Percentiles rank a stretch among this genome's conserved stretches.
phyloP scores from a whole-genome alignment of 2,888 invertebrate genomes.

The Chaetogeoica ovagalla region DNA sequence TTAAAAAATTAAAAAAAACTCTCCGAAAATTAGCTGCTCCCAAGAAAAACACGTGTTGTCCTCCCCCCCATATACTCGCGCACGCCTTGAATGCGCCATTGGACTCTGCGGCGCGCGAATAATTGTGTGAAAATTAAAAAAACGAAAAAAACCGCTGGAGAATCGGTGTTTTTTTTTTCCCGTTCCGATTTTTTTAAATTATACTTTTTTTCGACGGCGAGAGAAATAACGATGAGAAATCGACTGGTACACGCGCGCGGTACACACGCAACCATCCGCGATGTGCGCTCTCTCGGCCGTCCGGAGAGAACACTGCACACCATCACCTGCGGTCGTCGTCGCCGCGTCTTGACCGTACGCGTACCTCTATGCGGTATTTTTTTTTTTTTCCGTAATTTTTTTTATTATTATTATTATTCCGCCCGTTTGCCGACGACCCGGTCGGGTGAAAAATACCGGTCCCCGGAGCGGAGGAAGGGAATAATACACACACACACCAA shows the following conservation, averaged over 20 bases:
- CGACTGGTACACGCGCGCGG: neutral
- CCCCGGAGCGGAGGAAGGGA: neutral
- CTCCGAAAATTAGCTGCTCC: too few relatives aligned
- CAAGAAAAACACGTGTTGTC: too few relatives aligned
- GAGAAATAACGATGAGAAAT: neutral
- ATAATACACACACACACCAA: neutral
- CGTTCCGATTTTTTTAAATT: too few relatives aligned
- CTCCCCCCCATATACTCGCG: too few relatives aligned
- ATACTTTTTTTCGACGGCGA: neutral
- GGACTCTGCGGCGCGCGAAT: too few relatives aligned
- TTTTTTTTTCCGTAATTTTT: neutral
- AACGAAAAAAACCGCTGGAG: too few relatives aligned
- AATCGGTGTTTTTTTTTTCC: neutral
- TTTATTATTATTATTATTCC: constrained; percentile 15
- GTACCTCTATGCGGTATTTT: neutral
- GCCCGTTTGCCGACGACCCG: constrained; percentile 17
- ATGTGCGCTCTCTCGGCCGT: too few relatives aligned
- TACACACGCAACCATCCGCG: too few relatives aligned
- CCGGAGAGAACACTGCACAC: too few relatives aligned
- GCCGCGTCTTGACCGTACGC: neutral
- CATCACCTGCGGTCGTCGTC: neutral
- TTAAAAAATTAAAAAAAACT: too few relatives aligned
- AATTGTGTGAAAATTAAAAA: too few relatives aligned
- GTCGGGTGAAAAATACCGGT: constrained; percentile 28
- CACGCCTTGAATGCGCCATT: too few relatives aligned